phyloP scores from a whole-genome alignment of 1,140 invertebrate species.

The Tetramorium alpestre region DNA sequence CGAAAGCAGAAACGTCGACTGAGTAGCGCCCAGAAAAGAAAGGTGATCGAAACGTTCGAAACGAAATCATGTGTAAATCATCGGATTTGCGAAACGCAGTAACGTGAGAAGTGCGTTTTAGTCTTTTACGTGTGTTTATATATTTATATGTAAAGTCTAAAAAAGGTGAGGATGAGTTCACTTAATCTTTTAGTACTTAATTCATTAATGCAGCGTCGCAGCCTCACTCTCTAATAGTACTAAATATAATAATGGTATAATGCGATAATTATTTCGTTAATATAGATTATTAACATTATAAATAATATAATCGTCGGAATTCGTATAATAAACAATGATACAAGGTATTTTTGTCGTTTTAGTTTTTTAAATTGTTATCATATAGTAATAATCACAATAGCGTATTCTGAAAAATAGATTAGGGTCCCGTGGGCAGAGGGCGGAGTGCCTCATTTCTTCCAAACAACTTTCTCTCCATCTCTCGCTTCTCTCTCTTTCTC shows the following conservation, averaged over 20 bases:
- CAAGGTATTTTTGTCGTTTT: constrained; percentile 76
- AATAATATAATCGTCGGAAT: constrained; percentile 77
- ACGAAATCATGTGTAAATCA: constrained; percentile 28
- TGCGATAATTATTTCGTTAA: constrained; percentile 82
- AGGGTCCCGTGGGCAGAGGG: constrained; percentile 83
- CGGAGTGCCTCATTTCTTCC: constrained; percentile 73
- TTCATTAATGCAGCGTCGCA: constrained; percentile 82
- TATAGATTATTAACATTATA: constrained; percentile 80
- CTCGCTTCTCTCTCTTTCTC: constrained; percentile 9
- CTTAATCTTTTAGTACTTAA: constrained; percentile 81
- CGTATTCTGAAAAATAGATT: constrained; percentile 86
- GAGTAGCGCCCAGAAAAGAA: constrained; percentile 78
- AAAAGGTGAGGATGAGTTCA: constrained; percentile 77
- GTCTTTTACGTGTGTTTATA: constrained; percentile 77
- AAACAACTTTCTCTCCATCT: constrained; percentile 36
- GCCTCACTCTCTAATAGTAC: constrained; percentile 83
- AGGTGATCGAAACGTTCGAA: constrained; percentile 66
- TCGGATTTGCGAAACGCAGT: constrained; percentile 41
- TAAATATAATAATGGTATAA: constrained; percentile 84
- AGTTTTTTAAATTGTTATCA: constrained; percentile 82
- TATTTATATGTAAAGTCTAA: constrained; percentile 83
- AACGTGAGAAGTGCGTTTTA: constrained; percentile 77
- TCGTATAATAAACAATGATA: constrained; percentile 78
- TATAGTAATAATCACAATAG: constrained; percentile 86
- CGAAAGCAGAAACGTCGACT: constrained; percentile 76